Conservation (phyloP, 2,797 vertebrate species). For the Macrochelys suwanniensis region DNA sequence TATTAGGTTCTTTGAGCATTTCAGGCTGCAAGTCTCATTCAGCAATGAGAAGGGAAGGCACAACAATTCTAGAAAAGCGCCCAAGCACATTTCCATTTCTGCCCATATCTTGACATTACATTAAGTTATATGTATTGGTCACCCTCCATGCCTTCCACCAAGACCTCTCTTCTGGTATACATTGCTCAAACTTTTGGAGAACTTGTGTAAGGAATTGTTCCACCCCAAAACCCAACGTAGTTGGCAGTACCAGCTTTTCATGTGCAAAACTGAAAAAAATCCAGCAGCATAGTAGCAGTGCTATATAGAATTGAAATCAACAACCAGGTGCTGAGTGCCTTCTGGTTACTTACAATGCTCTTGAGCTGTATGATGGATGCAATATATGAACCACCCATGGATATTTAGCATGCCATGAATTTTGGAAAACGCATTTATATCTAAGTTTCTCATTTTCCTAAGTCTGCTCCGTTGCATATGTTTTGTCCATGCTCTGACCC, state of each 20-base stretch:
- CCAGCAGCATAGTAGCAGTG: neutral
- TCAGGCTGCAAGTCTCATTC: neutral
- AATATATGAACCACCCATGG: neutral
- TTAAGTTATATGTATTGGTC: fast-evolving
- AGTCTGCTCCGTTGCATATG: neutral
- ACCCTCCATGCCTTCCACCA: neutral
- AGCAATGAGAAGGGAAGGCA: fast-evolving
- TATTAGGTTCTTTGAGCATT: neutral
- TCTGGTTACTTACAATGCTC: neutral
- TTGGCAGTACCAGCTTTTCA: neutral
- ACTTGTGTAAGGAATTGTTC: neutral
- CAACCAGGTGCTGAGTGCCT: fast-evolving
- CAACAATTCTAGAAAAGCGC: fast-evolving
- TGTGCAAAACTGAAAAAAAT: neutral
- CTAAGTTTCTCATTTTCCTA: neutral
- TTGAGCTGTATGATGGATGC: fast-evolving
- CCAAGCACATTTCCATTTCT: fast-evolving
- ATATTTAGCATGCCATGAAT: neutral
- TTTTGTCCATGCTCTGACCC: too few relatives aligned
- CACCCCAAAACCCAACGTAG: neutral
- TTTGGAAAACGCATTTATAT: neutral
- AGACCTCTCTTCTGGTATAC: neutral
- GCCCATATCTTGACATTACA: neutral
- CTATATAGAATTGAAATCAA: fast-evolving
- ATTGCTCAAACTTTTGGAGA: neutral